These are phyloP conservation scores for Vulpes ferrilata DNA, from an alignment of 2,113 vertebrate genomes.

Conservation along the genomic window DNA sequence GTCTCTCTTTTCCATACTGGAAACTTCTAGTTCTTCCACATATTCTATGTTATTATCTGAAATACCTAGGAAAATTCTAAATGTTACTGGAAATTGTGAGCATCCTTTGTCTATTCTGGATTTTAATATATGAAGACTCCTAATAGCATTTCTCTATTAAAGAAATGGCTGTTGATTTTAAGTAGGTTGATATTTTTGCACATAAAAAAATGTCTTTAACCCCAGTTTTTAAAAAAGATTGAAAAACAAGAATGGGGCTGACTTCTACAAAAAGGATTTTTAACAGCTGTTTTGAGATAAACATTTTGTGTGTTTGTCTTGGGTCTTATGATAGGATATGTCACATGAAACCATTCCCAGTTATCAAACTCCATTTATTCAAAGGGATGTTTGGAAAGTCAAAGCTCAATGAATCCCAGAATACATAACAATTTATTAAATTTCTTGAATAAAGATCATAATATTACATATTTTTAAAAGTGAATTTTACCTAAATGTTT, in stretches of 20 bases:
- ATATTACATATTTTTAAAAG: neutral
- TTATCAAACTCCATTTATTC: neutral
- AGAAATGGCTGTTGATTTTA: conserved; percentile 16
- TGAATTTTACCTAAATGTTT: neutral
- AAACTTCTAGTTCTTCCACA: neutral
- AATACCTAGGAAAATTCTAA: neutral
- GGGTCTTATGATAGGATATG: conserved; percentile 9
- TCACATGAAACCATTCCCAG: neutral
- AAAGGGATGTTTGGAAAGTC: conserved; percentile 25
- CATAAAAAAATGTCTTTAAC: neutral
- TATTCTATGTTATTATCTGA: neutral
- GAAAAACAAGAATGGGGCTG: neutral
- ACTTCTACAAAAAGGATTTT: conserved; percentile 51
- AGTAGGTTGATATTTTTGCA: neutral
- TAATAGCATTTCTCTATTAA: conserved; percentile 4
- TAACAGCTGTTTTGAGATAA: conserved; percentile 57
- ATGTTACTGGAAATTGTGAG: neutral
- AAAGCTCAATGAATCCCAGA: neutral
- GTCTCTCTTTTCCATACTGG: neutral
- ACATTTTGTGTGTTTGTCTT: conserved; percentile 29
- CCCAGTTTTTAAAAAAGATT: neutral
- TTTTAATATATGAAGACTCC: neutral
- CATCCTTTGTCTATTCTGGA: neutral
- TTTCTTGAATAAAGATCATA: neutral
- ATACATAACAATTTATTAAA: neutral